Percentiles rank a stretch among this genome's conserved stretches.
These are phyloP conservation scores for Malurus elegans DNA, from an alignment of 2,113 vertebrate genomes.

Conservation along the genomic window DNA sequence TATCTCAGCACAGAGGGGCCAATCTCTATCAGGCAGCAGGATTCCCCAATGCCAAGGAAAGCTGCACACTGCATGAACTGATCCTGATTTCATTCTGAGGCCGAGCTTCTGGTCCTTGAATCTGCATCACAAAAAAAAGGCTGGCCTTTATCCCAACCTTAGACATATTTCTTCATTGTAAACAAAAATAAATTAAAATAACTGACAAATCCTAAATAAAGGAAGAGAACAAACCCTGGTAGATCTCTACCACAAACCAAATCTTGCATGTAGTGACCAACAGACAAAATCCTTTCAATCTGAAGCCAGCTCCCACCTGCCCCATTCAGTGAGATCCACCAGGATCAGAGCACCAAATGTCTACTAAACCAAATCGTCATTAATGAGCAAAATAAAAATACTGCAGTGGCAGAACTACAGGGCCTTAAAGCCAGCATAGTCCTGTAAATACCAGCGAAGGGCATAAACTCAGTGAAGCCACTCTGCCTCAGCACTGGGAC, in stretches of 20 bases:
- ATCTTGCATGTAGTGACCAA: accelerated
- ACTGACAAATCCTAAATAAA: not conserved
- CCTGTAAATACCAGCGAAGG: not conserved
- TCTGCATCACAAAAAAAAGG: not conserved
- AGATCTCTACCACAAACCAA: not conserved
- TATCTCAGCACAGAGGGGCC: not conserved
- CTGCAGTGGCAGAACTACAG: not conserved
- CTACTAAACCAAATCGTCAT: not conserved
- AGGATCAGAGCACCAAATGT: not conserved
- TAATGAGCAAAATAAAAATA: not conserved
- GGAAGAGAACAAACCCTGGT: not conserved
- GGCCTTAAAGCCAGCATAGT: not conserved
- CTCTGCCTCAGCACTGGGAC: not conserved
- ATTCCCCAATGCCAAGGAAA: not conserved
- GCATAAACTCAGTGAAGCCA: not conserved
- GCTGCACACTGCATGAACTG: not conserved
- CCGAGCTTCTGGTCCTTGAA: not conserved
- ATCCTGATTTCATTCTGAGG: not conserved
- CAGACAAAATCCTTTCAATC: not conserved
- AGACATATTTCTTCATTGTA: not conserved
- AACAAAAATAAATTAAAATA: not conserved
- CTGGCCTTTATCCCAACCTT: not conserved
- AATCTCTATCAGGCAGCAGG: not conserved
- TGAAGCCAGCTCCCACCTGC: not conserved
- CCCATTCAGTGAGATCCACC: not conserved